A percentile compares a stretch with the other conserved stretches of the same genome.
Conservation (phyloP, 92 coral and sea anemone genomes). For the Virgularia gustaviana region DNA sequence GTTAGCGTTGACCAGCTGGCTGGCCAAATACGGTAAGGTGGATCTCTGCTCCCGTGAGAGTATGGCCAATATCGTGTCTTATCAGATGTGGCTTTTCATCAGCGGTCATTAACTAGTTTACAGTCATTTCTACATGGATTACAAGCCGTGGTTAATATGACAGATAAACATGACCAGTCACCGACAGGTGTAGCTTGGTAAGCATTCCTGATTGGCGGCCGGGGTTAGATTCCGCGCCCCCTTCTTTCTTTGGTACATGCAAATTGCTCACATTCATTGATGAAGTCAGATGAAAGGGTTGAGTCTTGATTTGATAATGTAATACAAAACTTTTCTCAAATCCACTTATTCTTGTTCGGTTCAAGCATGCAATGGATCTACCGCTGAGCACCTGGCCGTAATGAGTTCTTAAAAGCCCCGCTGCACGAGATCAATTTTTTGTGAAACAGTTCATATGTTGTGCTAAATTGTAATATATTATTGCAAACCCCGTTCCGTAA, state of each 20-base stretch:
- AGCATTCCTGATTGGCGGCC: too few species aligned
- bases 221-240: too few species aligned
- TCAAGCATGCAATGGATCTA: not conserved
- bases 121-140: slow-evolving; percentile 34
- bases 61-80: slow-evolving; percentile 30
- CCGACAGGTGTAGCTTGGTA: slow-evolving; percentile 21
- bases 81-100: slow-evolving; percentile 40
- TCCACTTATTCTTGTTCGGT: too few species aligned
- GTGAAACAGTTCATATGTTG: too few species aligned
- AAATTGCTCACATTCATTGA: too few species aligned
- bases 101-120: slow-evolving; percentile 30
- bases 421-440: not conserved
- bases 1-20: slow-evolving; percentile 11
- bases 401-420: slow-evolving; percentile 1
- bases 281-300: too few species aligned
- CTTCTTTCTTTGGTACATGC: too few species aligned
- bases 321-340: too few species aligned
- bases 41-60: not conserved
- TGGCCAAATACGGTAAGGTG: slow-evolving; percentile 32
- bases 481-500: too few species aligned
- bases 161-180: slow-evolving; percentile 15
- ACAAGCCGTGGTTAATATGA: slow-evolving; percentile 31
- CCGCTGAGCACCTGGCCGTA: not conserved
- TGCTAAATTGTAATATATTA: too few species aligned
- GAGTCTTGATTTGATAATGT: too few species aligned